phyloP scores from a whole-genome alignment of 2,113 vertebrate species.

The Potamarius usumacintae region DNA sequence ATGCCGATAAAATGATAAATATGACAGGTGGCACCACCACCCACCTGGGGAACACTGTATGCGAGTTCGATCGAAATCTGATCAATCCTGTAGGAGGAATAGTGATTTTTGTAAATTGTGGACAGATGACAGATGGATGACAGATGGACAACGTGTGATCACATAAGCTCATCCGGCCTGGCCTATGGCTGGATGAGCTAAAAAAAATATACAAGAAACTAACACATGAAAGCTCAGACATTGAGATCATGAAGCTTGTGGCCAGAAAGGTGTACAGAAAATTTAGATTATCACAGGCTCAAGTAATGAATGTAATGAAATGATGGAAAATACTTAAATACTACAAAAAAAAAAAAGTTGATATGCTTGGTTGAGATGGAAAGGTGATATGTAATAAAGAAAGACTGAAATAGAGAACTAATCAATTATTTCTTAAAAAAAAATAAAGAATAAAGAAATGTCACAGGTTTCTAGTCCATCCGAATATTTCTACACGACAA shows the following conservation, averaged over 20 bases:
- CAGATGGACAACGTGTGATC: too few species aligned
- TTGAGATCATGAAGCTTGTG: background rate
- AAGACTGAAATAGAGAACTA: background rate
- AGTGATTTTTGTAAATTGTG: too few species aligned
- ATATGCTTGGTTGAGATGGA: background rate
- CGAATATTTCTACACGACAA: background rate
- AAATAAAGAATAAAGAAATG: background rate
- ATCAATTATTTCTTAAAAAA: background rate
- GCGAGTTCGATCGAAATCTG: too few species aligned
- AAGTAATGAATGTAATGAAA: background rate
- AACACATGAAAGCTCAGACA: background rate
- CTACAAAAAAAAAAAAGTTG: background rate
- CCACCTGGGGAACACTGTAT: too few species aligned
- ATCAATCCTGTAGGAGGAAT: too few species aligned
- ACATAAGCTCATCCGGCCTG: too few species aligned
- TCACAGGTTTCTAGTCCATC: background rate
- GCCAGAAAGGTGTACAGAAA: background rate
- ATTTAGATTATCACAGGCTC: background rate
- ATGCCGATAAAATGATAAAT: too few species aligned
- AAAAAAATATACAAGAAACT: background rate
- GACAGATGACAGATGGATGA: too few species aligned
- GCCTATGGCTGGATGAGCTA: too few species aligned
- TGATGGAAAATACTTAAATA: background rate
- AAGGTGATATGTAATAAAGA: background rate
- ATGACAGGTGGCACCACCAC: too few species aligned